Evolutionary conservation across 1,140 invertebrate genomes (phyloP).

Genomic region (Sitodiplosis mosellana): DNA sequence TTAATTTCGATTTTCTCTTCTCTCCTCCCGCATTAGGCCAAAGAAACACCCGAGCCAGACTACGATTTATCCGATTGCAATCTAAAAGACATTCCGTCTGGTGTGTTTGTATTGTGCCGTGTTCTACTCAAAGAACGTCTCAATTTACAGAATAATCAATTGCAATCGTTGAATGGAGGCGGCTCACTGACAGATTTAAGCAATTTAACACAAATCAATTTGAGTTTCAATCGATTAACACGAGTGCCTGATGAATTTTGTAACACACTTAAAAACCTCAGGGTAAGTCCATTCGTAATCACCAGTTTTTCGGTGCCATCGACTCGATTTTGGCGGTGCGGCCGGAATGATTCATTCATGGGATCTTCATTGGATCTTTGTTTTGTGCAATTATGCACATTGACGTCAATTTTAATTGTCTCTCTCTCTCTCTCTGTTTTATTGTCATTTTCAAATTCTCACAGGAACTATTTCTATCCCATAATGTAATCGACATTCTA

Average conservation of each 20-base stretch:
- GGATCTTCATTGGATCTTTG: neutral
- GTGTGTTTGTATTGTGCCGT: constrained; percentile 56
- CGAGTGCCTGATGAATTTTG: constrained; percentile 38
- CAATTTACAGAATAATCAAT: constrained; percentile 42
- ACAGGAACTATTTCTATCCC: constrained; percentile 44
- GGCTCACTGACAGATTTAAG: constrained; percentile 48
- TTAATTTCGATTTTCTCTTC: neutral
- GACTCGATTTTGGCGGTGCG: no score
- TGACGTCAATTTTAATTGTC: neutral
- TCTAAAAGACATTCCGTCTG: constrained; percentile 44
- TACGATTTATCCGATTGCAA: constrained; percentile 58
- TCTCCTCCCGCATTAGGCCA: constrained; percentile 29
- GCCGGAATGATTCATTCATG: neutral
- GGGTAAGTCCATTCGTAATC: no score
- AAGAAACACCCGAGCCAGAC: constrained; percentile 51
- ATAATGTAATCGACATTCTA: constrained; percentile 42
- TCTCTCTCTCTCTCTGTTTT: constrained; percentile 3
- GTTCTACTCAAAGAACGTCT: constrained; percentile 55
- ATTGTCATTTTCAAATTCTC: no score
- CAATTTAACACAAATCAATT: constrained; percentile 45
- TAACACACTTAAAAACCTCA: constrained; percentile 35
- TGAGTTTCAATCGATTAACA: constrained; percentile 49
- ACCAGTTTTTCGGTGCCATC: no score
- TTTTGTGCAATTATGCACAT: neutral
- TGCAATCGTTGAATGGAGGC: constrained; percentile 45